Conservation (phyloP, 2,113 vertebrate genomes). For the Zosterops japonicus region DNA sequence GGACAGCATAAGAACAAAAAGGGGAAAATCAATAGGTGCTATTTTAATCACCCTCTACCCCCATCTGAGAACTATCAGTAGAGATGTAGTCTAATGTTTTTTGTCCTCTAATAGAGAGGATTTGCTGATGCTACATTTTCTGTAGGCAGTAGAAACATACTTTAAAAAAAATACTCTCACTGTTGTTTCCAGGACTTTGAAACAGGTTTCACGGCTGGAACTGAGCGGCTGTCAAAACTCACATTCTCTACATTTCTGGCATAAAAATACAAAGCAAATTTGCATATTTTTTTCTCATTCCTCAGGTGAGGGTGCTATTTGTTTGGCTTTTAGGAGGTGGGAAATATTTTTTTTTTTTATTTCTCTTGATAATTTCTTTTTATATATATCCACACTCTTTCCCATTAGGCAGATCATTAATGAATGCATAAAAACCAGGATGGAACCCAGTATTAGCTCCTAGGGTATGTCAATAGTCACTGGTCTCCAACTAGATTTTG, state of each 20-base stretch:
- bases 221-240: not conserved
- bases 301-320: not conserved
- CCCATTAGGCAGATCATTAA: not conserved
- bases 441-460: not conserved
- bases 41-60: not conserved
- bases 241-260: not conserved
- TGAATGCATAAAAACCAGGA: not conserved
- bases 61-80: not conserved
- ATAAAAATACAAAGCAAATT: not conserved
- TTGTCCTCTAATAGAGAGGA: not conserved
- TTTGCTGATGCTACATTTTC: not conserved
- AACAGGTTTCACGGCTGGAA: not conserved
- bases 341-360: not conserved
- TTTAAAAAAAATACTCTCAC: not conserved
- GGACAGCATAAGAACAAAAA: not conserved
- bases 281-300: fast-evolving
- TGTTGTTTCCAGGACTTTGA: not conserved
- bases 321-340: not conserved
- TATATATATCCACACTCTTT: not conserved
- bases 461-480: not conserved
- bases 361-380: not conserved
- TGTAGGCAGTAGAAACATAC: not conserved
- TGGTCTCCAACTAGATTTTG: not conserved
- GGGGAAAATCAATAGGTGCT: not conserved
- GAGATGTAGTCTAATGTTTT: not conserved